A percentile compares a stretch with the other conserved stretches of the same genome.
phyloP scores from a whole-genome alignment of 1,140 invertebrate species.

The Camponotus pennsylvanicus region DNA sequence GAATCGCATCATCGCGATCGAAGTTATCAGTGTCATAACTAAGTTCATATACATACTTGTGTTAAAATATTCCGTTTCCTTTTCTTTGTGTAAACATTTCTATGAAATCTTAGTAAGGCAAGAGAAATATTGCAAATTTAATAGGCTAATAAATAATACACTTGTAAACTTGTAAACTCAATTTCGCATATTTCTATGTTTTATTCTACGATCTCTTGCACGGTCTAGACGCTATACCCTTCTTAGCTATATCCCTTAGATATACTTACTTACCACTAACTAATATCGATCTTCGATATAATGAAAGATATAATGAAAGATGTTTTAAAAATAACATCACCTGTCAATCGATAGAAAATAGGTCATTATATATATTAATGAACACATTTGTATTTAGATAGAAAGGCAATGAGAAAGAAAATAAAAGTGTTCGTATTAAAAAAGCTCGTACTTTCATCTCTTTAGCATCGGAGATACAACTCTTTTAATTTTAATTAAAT shows the following conservation, averaged over 20 bases:
- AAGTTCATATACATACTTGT: background rate
- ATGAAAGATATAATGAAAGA: constrained; percentile 1
- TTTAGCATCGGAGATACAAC: background rate
- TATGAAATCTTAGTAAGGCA: background rate
- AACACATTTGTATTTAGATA: background rate
- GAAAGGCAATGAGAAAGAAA: background rate
- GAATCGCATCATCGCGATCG: background rate
- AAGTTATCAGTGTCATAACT: background rate
- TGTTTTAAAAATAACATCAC: constrained; percentile 30
- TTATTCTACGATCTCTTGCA: background rate
- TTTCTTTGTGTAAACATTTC: background rate
- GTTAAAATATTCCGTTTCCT: background rate
- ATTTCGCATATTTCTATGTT: background rate
- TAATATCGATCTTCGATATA: constrained; percentile 24
- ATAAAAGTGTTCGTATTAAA: background rate
- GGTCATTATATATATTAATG: background rate
- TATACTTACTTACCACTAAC: background rate
- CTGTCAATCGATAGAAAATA: constrained; percentile 2
- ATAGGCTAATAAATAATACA: background rate
- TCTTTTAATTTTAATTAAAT: no score
- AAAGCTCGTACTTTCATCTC: background rate
- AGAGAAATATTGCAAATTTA: background rate
- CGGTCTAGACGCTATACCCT: background rate
- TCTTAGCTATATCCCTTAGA: background rate
- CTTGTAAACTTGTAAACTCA: background rate